Percentiles rank a stretch among this genome's conserved stretches.
Conservation (phyloP, 2,797 vertebrate genomes). For the Podarcis siculus region DNA sequence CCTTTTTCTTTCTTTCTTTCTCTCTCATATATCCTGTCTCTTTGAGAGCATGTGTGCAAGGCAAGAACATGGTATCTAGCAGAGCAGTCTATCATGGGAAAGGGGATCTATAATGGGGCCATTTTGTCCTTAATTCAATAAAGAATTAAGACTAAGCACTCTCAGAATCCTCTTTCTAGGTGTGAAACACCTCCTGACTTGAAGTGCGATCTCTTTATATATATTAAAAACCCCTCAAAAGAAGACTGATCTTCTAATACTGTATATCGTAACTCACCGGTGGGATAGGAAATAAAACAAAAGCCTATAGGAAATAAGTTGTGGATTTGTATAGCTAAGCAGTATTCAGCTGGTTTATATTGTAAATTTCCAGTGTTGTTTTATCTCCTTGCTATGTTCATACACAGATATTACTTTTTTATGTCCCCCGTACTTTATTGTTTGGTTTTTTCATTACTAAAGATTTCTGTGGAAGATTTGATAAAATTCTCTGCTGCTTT, state of each 20-base stretch:
- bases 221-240: background rate
- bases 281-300: background rate
- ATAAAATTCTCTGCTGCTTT: background rate
- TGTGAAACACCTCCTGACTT: background rate
- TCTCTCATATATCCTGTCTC: background rate
- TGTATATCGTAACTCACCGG: no score
- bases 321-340: background rate
- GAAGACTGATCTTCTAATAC: background rate
- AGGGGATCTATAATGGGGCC: background rate
- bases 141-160: background rate
- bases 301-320: background rate
- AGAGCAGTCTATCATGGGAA: background rate
- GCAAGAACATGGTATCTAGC: background rate
- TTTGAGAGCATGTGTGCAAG: background rate
- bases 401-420: background rate
- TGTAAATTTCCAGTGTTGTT: conserved; percentile 13
- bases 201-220: background rate
- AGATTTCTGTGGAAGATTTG: background rate
- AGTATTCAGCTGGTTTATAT: background rate
- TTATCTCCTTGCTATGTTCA: background rate
- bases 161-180: background rate
- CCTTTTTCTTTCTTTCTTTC: no score
- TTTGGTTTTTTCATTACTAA: background rate
- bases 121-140: background rate
- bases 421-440: no score